Conservation (phyloP, 2,888 invertebrate genomes). For the Marronus borbonicus region DNA sequence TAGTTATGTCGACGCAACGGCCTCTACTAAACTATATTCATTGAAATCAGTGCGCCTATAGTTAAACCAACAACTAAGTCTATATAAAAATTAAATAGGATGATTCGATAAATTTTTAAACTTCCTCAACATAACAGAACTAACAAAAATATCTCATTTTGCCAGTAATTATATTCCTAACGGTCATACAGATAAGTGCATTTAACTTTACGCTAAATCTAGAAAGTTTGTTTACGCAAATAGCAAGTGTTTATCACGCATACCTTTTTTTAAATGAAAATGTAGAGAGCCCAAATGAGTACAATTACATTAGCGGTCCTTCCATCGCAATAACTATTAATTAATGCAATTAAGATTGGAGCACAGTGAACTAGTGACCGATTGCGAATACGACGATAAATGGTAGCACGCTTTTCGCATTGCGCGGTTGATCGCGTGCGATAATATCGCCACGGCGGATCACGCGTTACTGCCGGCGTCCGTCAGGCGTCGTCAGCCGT, state of each 20-base stretch:
- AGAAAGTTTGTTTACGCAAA: background rate
- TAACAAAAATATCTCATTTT: too few relatives aligned
- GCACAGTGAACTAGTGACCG: constrained; percentile 39
- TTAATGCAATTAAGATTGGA: constrained; percentile 30
- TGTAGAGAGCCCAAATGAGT: constrained; percentile 1
- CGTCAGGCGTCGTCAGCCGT: constrained; percentile 61
- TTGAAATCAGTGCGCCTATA: too few relatives aligned
- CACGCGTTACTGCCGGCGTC: constrained; percentile 64
- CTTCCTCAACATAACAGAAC: too few relatives aligned
- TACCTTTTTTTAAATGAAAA: constrained; percentile 30
- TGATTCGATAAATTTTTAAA: too few relatives aligned
- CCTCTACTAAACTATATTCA: too few relatives aligned
- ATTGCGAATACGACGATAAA: constrained; percentile 19
- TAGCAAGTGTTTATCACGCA: constrained; percentile 1
- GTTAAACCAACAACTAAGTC: too few relatives aligned
- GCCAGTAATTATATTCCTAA: too few relatives aligned
- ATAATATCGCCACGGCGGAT: constrained; percentile 51
- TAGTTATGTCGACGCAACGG: too few relatives aligned
- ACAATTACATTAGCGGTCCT: constrained; percentile 23
- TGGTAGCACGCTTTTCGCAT: constrained; percentile 34
- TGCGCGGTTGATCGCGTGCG: constrained; percentile 9
- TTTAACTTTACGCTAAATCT: too few relatives aligned
- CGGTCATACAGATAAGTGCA: too few relatives aligned
- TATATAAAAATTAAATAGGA: too few relatives aligned
- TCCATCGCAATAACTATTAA: constrained; percentile 31